Evolutionary conservation across 2,113 vertebrate species (phyloP), one percentile per base, ranked within the genome.

Genomic region (Fregetta grallaria): DNA sequence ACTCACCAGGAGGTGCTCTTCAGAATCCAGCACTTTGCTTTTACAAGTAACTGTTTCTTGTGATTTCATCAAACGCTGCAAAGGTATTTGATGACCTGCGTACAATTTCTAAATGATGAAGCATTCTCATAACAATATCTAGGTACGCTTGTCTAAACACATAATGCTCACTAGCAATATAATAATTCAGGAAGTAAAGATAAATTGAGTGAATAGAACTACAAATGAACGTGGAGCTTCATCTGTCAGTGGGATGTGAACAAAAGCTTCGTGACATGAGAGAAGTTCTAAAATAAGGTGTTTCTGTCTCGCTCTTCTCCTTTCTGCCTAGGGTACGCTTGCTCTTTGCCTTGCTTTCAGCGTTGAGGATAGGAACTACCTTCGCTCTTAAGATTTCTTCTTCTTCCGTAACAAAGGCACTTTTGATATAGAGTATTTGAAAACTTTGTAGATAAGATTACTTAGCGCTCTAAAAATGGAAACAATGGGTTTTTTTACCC

Each of bases 1-100:
- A 3, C 45, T 79, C 93, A 62, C 49, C 81, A 95, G 92, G 90
- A 96, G 74, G 90, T 88, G 92, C 95, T 93, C 62, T 93, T 66
- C 6, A 50, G 55, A 83, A 53, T 72, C 36, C 45, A 53, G 5
- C 20, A 9, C 53, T 52, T 45, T 13, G 52, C 11, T 68, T 77
- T 95, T 45, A 34, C 68, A 42, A 0, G 8, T 45, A 40, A 17
- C 58, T 77, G 15, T 30, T 58, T 36, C 68, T 44, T 88, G 80
- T 61, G 52, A 22, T 58, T 49, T 40, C 3, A 29, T 76, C 27
- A 38, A 59, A 72, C 47, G 62, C 40, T 75, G 40, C 56, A 47
- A 40, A 40, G 18, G 15, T 26, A 36, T 74, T 85, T 86, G 78
- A 11, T 85, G 34, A 52, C 63, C 50, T 42, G 20, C 36, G 47